Evolutionary conservation across 2,888 invertebrate genomes (phyloP), one percentile per base, ranked within the genome.

Genomic region (Reticulitermes lucifugus): DNA sequence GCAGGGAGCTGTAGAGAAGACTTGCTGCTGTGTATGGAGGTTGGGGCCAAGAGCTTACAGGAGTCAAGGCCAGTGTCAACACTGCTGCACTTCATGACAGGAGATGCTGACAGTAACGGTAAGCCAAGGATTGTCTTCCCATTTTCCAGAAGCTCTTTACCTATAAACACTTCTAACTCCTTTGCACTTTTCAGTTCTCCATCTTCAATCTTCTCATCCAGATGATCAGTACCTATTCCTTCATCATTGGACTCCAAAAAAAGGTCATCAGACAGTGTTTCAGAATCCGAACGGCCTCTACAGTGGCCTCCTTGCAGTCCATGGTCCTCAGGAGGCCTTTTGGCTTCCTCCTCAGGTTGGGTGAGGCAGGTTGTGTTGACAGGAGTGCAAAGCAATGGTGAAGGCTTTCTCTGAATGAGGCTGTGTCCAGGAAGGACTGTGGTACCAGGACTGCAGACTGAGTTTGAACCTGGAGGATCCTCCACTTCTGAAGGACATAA

Each of bases 401-500:
- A 93, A 86, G 94, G 93, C 89, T 94, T 83, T 21, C 70, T 59
- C 46, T 79, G 59, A 21, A 46, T 10, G 21, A 79, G 51, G 70
- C 43, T 41, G 41, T 77, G 77, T 25, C 55, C 55, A 25, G 46
- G 18, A 25, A 88, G 86, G 77, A 88, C 88, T 25, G 89, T 89
- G 25, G 89, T 88, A n/a, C 88, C 88, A 25, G 89, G 87, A 43
- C 93, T 94, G 79, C 93, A 93, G 2, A 94, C 94, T 2, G 94
- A 85, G 85, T 43, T 83, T 87, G 84, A 46, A 21, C 80, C 79
- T n/a, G 84, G 84, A 85, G 71, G 94, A 88, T 95, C 95, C 88
- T 96, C 95, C 93, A 94, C 94, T 91, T 96, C 95, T 21, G 94
- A 94, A 2, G 95, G 94, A 89, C 95, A 96, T 5, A 96, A 90